Base-by-base conservation (phyloP, 92 coral and sea anemone species). In the Montipora capitata region DNA sequence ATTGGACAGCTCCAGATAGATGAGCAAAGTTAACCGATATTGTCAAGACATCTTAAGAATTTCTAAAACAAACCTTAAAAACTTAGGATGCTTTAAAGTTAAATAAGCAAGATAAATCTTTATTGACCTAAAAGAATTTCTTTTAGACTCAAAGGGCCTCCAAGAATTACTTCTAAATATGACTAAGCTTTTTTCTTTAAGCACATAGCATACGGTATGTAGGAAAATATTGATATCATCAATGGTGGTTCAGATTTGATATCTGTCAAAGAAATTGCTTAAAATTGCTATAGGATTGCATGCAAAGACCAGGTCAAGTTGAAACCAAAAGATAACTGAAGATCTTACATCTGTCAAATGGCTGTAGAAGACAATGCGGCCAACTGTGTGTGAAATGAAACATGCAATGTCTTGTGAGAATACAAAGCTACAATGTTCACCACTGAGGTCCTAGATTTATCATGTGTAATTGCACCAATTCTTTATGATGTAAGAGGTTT, bases 381-480 rank as follows among this genome's bases (percentile, higher is more conserved):
- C 68, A 58, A 9, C 43, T 20, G 4, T 3, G 61, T 12, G 71
- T 49, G 27, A 72, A 82, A 51, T 49, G 43, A 82, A 72, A 66
- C 87, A 57, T 70, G 79, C 71, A 57, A 56, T 10, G 67, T 40
- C 87, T 80, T 75, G 72, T 71, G 20, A 42, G 20, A 20, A 61
- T 56, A 72, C 68, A 71, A 56, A 41, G 68, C 7, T 10, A 38
- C 68, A 52, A 43, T 48, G 68, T 40, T 10, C 38, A 16, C 45
- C n/a, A 57, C 27, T 51, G 70, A 20, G 74, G 15, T 62, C 39
- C 51, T 13, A 15, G 40, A 48, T 66, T 62, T 44, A 79, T 7
- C 52, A 62, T 67, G 85, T 68, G 40, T 80, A 52, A 80, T 80
- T 51, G 72, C 68, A 38, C 86, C 70, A 72, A 79, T 72, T 63